Base-by-base conservation (phyloP, 2,888 invertebrate species). In the Petrolisthes manimaculis region DNA sequence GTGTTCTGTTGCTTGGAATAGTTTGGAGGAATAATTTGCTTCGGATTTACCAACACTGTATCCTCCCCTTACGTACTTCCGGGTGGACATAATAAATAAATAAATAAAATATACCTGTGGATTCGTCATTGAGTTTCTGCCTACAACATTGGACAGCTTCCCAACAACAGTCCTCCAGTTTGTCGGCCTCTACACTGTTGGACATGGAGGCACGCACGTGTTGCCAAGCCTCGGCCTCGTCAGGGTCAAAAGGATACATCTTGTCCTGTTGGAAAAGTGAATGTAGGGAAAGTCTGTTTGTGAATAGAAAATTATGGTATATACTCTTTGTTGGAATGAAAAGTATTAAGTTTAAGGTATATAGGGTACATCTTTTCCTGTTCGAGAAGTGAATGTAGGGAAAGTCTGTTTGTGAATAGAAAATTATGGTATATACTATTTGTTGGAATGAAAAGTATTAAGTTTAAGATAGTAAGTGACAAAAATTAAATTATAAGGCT, bases 71-170 rank as follows among this genome's bases (percentile, higher is more conserved):
- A n/a, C n/a, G 37, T 37, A 37, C 37, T 37, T 37, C 37, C 2
- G 37, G 37, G 18, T 61, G 18, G 1, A 61, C 18, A 61, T 61
- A 61, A 61, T 61, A 61, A 61, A 61, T 14, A 61, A 61, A 61
- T 61, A 61, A 61, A 61, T 6, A 61, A 9, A 14, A 61, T 61
- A 12, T 61, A 8, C 14, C 61, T 61, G 14, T 61, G 9, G 61
- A 61, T 14, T 61, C 37, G 37, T 37, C 37, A 37, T 37, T 37
- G 37, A 37, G 37, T 37, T 37, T 37, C 37, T 37, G 1, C 37
- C 37, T 37, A 37, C 90, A 90, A 81, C 90, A 90, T 4, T 61
- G 8, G 5, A 81, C 53, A 21, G 90, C 90, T 1, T 86, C 90
- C 37, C 37, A 24, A 53, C 90, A 90, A 61, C 90, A 90, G 9